A percentile compares a stretch with the other conserved stretches of the same genome.
Conservation (phyloP, 2,797 vertebrate genomes). For the Ctenosaura bakeri region DNA sequence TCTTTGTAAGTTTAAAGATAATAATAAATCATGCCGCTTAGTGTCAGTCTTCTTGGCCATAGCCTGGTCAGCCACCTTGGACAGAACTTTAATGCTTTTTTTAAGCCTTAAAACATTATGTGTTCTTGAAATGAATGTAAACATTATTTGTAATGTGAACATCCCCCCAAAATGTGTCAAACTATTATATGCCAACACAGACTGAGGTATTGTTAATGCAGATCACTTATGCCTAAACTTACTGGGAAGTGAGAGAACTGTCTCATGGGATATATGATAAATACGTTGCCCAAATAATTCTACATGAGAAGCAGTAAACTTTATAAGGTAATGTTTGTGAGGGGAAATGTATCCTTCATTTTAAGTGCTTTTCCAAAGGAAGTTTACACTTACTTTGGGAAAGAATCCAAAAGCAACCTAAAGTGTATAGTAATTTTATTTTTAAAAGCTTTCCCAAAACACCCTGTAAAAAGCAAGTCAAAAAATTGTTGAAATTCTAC, state of each 20-base stretch:
- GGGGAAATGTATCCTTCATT: background rate
- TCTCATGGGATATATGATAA: constrained; percentile 21
- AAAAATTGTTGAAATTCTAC: constrained; percentile 22
- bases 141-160: background rate
- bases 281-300: constrained; percentile 44
- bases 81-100: too few species aligned
- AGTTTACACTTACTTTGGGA: constrained; percentile 30
- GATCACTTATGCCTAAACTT: background rate
- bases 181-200: constrained; percentile 30
- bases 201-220: constrained; percentile 37
- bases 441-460: constrained; percentile 22
- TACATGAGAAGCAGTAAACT: constrained; percentile 33
- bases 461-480: constrained; percentile 1
- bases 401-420: background rate
- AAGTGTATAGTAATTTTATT: constrained; percentile 33
- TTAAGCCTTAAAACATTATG: background rate
- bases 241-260: background rate
- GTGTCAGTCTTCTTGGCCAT: too few species aligned
- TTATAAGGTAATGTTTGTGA: background rate
- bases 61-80: too few species aligned
- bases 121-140: constrained; percentile 43
- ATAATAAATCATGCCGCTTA: too few species aligned
- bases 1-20: too few species aligned
- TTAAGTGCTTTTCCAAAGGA: constrained; percentile 22
- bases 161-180: constrained; percentile 50